These are phyloP conservation scores for Sinocyclocheilus rhinocerous DNA, from an alignment of 2,113 vertebrate species.

Conservation along the genomic window DNA sequence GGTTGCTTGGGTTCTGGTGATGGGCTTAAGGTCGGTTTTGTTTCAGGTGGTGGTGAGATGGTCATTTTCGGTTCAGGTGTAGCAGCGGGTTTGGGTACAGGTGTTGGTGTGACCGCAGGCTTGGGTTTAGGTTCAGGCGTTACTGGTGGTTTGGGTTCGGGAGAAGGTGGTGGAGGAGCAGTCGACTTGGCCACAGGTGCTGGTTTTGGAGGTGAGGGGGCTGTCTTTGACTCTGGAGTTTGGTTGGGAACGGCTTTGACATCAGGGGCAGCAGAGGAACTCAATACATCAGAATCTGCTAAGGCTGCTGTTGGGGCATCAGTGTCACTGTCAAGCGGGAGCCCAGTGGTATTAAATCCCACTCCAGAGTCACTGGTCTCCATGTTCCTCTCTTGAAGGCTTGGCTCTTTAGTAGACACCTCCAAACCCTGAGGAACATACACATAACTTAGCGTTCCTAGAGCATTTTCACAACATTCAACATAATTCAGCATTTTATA, in stretches of 20 bases:
- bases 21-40: constrained; percentile 57
- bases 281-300: constrained; percentile 69
- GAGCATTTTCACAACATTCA: not conserved
- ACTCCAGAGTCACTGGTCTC: constrained; percentile 81
- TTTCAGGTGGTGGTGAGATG: constrained; percentile 60
- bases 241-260: constrained; percentile 59
- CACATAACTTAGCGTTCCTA: not conserved
- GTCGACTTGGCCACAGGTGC: constrained; percentile 60
- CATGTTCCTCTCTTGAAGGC: constrained; percentile 68
- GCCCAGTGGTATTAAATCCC: constrained; percentile 76
- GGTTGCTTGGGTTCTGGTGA: constrained; percentile 63
- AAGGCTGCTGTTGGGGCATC: constrained; percentile 67
- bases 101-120: constrained; percentile 54
- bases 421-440: constrained; percentile 74
- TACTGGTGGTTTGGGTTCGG: constrained; percentile 59
- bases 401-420: constrained; percentile 77
- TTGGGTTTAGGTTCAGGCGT: constrained; percentile 43
- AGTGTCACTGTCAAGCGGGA: constrained; percentile 80
- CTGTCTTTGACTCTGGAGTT: constrained; percentile 44
- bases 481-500: not conserved
- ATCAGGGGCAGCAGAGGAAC: constrained; percentile 66
- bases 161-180: constrained; percentile 58
- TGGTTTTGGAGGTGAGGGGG: constrained; percentile 60
- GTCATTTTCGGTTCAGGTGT: constrained; percentile 51
- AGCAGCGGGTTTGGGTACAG: constrained; percentile 55